Evolutionary conservation across 2,888 invertebrate species (phyloP).

Genomic region (Tipula confusa): DNA sequence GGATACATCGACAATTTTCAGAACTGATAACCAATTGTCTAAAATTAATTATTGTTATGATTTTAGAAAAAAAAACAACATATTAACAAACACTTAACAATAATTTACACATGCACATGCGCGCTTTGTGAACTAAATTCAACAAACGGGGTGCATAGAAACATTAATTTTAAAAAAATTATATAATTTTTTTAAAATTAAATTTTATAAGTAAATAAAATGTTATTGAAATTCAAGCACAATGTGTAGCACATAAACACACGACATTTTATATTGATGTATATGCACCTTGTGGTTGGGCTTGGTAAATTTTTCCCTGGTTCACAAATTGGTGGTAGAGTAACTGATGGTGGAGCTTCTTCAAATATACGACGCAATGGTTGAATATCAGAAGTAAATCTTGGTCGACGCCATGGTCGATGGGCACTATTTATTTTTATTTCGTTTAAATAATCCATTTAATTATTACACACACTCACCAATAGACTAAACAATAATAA

Average conservation of each 20-base stretch:
- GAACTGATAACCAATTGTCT: not conserved
- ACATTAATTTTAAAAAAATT: not conserved
- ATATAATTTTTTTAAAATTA: no score
- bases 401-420: conserved; percentile 80
- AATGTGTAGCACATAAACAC: not conserved
- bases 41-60: conserved; percentile 3
- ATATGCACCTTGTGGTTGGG: conserved; percentile 27
- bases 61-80: not conserved
- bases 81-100: not conserved
- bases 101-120: not conserved
- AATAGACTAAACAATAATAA: not conserved
- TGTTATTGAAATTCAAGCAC: not conserved
- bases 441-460: not conserved
- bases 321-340: conserved; percentile 38
- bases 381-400: conserved; percentile 73
- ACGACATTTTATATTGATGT: conserved; percentile 7
- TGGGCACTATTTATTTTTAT: conserved; percentile 54
- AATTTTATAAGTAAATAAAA: not conserved
- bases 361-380: conserved; percentile 73
- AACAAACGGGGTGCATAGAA: not conserved
- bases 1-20: not conserved
- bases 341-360: conserved; percentile 58
- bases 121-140: not conserved
- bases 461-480: not conserved
- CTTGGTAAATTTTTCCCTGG: conserved; percentile 29